Base-by-base conservation (phyloP, 2,113 vertebrate genomes). In the Cyphomyrus plagiostoma region DNA sequence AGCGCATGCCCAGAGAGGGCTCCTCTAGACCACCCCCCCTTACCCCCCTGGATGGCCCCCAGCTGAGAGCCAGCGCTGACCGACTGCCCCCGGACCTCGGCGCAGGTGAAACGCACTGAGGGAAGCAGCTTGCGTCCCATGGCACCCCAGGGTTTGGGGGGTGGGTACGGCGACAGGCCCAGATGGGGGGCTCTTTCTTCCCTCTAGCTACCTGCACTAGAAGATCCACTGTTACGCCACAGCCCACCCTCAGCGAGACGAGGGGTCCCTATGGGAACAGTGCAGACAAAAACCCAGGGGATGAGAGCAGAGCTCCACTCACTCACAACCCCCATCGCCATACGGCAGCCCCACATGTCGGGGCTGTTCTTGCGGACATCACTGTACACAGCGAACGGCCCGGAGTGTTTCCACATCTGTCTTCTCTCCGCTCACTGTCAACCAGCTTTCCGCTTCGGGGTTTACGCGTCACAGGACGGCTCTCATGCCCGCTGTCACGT, bases 341-440 rank as follows among this genome's bases (percentile, higher is more conserved):
- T 89, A 26, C 62, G 52, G 52, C 26, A 42, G 7, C 6, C 30
- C n/a, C 50, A 56, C 86, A 56, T 87, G 19, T 87, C n/a, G 10
- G n/a, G 35, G 45, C 52, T 48, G 48, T 30, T 62, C 83, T 48
- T n/a, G n/a, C 30, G n/a, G 56, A n/a, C 42, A 26, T 39, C 52
- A 39, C 17, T 21, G 49, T 88, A 7, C 89, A 23, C 53, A 56
- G 83, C 89, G 88, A 30, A 48, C 39, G 90, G 89, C 90, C 92
- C 45, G 77, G 35, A 45, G 92, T 92, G 91, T 88, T 91, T 89
- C 89, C 91, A 93, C 93, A 94, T 93, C 91, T 94, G 93, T 93
- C 89, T 53, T 92, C 91, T 93, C 86, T 87, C 35, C 42, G 11
- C 49, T 82, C 77, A 45, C 39, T 45, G 30, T 19, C 77, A 82